These are phyloP conservation scores for Eilema griseolum DNA, from an alignment of 2,888 invertebrate species.

Conservation along the genomic window DNA sequence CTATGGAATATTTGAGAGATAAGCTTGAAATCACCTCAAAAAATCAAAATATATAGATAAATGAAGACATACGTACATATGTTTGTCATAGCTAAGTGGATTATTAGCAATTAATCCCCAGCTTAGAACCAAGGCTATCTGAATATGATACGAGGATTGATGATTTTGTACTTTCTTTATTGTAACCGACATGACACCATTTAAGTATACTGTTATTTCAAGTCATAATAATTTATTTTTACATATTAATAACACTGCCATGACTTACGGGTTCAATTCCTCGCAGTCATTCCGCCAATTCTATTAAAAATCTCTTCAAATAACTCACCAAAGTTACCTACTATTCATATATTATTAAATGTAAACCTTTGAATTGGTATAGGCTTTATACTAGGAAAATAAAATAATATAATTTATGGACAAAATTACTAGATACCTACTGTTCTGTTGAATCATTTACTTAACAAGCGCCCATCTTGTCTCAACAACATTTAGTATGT, in stretches of 20 bases:
- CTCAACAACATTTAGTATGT: neutral
- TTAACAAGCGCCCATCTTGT: neutral
- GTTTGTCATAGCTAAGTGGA: slow-evolving; percentile 55
- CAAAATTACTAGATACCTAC: neutral
- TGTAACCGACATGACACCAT: slow-evolving; percentile 12
- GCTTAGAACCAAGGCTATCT: slow-evolving; percentile 54
- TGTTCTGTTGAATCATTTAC: neutral
- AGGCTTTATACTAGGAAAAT: neutral
- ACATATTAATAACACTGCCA: neutral
- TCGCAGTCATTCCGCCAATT: no score
- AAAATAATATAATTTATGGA: neutral
- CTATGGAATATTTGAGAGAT: neutral
- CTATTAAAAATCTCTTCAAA: neutral
- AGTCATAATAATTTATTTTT: neutral
- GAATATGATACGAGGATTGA: slow-evolving; percentile 41
- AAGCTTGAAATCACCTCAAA: slow-evolving; percentile 7
- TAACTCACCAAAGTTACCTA: neutral
- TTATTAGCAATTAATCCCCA: slow-evolving; percentile 60
- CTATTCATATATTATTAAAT: neutral
- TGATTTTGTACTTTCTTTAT: slow-evolving; percentile 22
- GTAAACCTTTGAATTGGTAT: neutral
- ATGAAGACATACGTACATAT: slow-evolving; percentile 48
- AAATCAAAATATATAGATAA: slow-evolving; percentile 40
- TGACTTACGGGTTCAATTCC: no score
- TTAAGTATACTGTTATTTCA: slow-evolving; percentile 16